Conservation (phyloP, 2,113 vertebrate genomes). For the Rhadina sibilatrix region DNA sequence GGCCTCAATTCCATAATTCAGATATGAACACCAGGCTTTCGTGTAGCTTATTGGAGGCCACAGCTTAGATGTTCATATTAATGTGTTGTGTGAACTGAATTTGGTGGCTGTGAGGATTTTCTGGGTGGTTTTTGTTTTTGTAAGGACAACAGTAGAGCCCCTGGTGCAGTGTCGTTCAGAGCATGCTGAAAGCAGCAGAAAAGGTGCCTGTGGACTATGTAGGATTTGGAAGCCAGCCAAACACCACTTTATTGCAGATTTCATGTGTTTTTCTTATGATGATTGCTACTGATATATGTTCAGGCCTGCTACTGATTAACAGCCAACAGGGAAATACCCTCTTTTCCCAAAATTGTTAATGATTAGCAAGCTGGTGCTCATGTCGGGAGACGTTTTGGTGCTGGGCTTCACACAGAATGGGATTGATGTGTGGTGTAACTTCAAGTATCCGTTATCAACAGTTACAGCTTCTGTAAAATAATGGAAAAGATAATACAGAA, state of each 20-base stretch:
- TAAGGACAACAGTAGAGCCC: neutral
- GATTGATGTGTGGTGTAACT: neutral
- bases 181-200: neutral
- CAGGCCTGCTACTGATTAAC: neutral
- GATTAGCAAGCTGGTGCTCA: neutral
- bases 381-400: neutral
- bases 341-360: neutral
- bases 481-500: neutral
- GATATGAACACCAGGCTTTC: neutral
- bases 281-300: neutral
- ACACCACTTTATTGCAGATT: neutral
- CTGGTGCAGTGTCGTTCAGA: fast-evolving
- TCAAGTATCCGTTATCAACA: neutral
- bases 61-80: fast-evolving
- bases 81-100: neutral
- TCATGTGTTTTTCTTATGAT: neutral
- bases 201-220: neutral
- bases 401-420: neutral
- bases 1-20: neutral
- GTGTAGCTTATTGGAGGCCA: fast-evolving
- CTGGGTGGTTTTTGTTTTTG: neutral
- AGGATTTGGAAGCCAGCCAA: neutral
- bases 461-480: neutral
- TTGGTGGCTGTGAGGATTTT: neutral
- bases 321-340: neutral